These are phyloP conservation scores for Champsocephalus esox DNA, from an alignment of 2,797 vertebrate genomes.

Conservation along the genomic window DNA sequence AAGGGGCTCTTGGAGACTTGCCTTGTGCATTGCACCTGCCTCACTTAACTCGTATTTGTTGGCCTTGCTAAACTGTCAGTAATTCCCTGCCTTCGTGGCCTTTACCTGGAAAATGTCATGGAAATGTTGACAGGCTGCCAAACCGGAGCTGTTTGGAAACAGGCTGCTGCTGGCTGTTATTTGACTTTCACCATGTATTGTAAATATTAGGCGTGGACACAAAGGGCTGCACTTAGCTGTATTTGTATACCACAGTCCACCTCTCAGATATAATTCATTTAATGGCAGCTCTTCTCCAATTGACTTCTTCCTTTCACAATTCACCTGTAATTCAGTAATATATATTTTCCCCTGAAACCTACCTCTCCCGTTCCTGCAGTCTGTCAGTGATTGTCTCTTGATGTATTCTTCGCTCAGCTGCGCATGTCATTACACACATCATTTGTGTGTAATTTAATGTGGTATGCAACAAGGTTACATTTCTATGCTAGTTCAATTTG, in stretches of 20 bases:
- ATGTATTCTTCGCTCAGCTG: constrained; percentile 70
- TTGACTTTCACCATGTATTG: constrained; percentile 41
- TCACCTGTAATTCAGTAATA: constrained; percentile 19
- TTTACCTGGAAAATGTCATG: constrained; percentile 77
- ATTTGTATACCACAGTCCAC: constrained; percentile 44
- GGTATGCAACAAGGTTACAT: constrained; percentile 69
- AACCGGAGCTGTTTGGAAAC: constrained; percentile 52
- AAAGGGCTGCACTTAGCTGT: constrained; percentile 38
- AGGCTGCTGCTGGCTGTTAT: constrained; percentile 56
- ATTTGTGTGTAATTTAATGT: constrained; percentile 72
- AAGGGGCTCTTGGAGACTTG: constrained; percentile 64
- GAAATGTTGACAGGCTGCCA: constrained; percentile 80
- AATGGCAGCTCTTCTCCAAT: constrained; percentile 31
- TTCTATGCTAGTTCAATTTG: constrained; percentile 64
- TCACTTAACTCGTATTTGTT: constrained; percentile 82
- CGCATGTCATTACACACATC: constrained; percentile 73
- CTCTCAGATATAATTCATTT: constrained; percentile 49
- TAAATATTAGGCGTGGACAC: constrained; percentile 56
- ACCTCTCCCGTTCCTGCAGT: constrained; percentile 24
- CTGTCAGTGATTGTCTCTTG: constrained; percentile 64
- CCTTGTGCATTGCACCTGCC: constrained; percentile 68
- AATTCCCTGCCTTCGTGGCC: constrained; percentile 73
- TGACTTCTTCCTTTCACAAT: constrained; percentile 21
- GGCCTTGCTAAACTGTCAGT: constrained; percentile 80
- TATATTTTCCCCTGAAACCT: constrained; percentile 41